Percentiles rank a stretch among this genome's conserved stretches.
Evolutionary conservation across 2,797 vertebrate genomes (phyloP).

Genomic region (Neosilurus hyrtlii): DNA sequence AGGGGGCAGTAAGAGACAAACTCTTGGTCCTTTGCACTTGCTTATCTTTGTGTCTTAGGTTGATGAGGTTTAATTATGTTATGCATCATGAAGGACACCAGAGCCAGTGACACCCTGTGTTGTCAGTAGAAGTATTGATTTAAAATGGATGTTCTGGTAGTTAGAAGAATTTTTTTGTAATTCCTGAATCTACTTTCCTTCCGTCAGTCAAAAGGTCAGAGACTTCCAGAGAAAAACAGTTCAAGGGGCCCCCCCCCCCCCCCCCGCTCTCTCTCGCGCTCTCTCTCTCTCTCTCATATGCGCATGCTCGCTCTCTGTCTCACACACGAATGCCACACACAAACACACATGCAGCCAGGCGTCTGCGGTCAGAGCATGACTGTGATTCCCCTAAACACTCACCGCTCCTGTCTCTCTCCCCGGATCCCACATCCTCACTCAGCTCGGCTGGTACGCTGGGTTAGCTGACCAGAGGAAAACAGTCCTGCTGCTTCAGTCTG

Average conservation of each 20-base stretch:
- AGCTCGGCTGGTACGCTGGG: conserved; percentile 58
- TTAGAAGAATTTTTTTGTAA: no score
- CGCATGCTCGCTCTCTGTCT: no score
- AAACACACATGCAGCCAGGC: conserved; percentile 19
- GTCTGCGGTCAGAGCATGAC: conserved; percentile 41
- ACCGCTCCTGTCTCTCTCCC: conserved; percentile 5
- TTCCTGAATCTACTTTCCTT: no score
- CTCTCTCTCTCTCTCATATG: neutral
- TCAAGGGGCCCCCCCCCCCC: neutral
- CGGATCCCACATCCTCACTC: conserved; percentile 34
- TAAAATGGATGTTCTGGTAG: neutral
- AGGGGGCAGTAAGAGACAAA: conserved; percentile 57
- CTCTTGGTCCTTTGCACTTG: no score
- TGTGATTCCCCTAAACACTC: conserved; percentile 30
- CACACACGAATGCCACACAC: conserved; percentile 10
- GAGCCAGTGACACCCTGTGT: neutral
- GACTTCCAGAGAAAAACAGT: conserved; percentile 8
- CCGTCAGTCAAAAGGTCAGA: conserved; percentile 17
- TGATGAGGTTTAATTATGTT: neutral
- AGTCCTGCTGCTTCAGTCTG: conserved; percentile 24
- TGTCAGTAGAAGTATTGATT: neutral
- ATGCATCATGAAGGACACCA: neutral
- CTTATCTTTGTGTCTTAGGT: neutral
- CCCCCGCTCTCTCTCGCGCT: neutral
- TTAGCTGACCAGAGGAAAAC: conserved; percentile 59